phyloP scores from a whole-genome alignment of 2,113 vertebrate species.

The Columba janthina region DNA sequence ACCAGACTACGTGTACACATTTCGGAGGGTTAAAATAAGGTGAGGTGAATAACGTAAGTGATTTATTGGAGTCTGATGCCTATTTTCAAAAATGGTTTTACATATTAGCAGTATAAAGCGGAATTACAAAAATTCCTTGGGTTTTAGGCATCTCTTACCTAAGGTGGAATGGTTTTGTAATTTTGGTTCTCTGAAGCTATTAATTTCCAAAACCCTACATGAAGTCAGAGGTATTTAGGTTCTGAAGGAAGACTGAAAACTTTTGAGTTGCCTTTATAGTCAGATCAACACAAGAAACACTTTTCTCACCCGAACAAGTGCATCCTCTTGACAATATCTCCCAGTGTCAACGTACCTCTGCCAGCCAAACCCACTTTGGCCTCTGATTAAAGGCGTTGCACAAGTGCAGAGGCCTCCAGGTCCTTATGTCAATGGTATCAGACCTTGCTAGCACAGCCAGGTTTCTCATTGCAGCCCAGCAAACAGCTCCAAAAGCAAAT shows the following conservation, averaged over 20 bases:
- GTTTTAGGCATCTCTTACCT: not conserved
- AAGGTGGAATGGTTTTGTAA: not conserved
- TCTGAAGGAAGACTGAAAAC: not conserved
- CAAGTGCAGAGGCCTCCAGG: not conserved
- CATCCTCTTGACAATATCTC: rapidly evolving
- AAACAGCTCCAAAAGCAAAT: not conserved
- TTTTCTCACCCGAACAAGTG: not conserved
- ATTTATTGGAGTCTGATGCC: not conserved
- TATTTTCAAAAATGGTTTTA: not conserved
- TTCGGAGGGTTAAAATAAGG: not conserved
- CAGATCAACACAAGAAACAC: not conserved
- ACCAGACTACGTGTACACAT: not conserved
- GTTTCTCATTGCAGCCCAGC: not conserved
- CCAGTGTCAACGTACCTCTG: not conserved
- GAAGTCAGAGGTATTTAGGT: not conserved
- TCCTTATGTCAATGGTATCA: not conserved
- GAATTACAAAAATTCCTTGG: not conserved
- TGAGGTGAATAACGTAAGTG: not conserved
- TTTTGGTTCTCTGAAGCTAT: not conserved
- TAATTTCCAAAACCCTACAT: not conserved
- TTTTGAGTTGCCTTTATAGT: not conserved
- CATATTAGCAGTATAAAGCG: not conserved
- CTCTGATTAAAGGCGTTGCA: not conserved
- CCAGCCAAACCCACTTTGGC: not conserved
- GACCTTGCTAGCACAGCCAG: not conserved